Conservation (phyloP, 2,888 invertebrate genomes). For the Drosophila nigricruria region DNA sequence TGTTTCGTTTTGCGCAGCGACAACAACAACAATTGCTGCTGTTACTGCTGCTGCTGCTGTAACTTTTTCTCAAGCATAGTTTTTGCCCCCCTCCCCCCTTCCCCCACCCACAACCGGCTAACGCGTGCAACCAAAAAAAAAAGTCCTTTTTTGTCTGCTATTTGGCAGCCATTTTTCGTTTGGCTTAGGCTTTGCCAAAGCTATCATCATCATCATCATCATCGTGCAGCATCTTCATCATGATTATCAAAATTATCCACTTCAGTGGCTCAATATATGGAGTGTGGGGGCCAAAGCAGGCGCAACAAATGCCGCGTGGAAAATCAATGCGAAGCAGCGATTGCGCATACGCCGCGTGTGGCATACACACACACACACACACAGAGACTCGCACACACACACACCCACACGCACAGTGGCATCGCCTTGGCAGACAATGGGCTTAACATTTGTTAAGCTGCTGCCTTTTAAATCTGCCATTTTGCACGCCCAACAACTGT, state of each 20-base stretch:
- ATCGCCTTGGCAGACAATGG: slow-evolving; percentile 53
- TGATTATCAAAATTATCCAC: slow-evolving; percentile 40
- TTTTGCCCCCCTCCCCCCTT: slow-evolving; percentile 54
- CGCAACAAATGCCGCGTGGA: slow-evolving; percentile 52
- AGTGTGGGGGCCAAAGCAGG: background rate
- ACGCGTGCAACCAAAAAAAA: slow-evolving; percentile 66
- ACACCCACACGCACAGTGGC: background rate
- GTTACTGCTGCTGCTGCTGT: slow-evolving; percentile 21
- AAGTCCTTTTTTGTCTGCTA: slow-evolving; percentile 35
- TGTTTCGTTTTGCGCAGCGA: slow-evolving; percentile 77
- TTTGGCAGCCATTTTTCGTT: slow-evolving; percentile 70
- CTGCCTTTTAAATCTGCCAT: slow-evolving; percentile 52
- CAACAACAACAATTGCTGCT: slow-evolving; percentile 35
- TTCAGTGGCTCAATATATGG: slow-evolving; percentile 41
- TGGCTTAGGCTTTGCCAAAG: slow-evolving; percentile 36
- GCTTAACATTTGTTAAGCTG: slow-evolving; percentile 58
- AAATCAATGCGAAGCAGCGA: slow-evolving; percentile 62
- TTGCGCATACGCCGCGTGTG: slow-evolving; percentile 69
- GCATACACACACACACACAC: slow-evolving; percentile 6
- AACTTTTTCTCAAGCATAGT: slow-evolving; percentile 71
- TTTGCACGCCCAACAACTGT: slow-evolving; percentile 54
- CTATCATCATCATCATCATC: slow-evolving; percentile 31
- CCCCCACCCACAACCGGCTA: slow-evolving; percentile 46
- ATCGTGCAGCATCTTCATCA: slow-evolving; percentile 13
- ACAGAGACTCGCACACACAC: background rate